These are phyloP conservation scores for Capitulum mitella DNA, from an alignment of 2,888 invertebrate species.

Conservation along the genomic window DNA sequence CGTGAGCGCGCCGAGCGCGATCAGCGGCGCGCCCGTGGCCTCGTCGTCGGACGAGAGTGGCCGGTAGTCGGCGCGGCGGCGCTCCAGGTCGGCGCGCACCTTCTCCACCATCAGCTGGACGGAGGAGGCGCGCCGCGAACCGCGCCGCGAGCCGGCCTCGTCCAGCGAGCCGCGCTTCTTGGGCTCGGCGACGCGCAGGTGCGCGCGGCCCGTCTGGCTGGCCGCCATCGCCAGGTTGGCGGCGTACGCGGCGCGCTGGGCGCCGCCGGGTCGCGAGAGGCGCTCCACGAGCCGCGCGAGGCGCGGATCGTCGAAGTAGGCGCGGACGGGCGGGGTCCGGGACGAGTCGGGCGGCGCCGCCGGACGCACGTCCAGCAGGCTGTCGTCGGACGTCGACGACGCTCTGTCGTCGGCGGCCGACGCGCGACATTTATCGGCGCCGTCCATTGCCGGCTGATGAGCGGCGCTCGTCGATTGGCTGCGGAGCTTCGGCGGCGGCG, in stretches of 20 bases:
- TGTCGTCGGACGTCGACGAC: neutral
- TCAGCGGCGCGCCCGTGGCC: neutral
- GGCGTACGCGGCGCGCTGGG: neutral
- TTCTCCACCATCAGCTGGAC: constrained; percentile 5
- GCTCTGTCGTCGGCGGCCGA: constrained; percentile 8
- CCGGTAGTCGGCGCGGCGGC: neutral
- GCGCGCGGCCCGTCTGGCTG: neutral
- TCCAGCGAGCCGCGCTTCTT: neutral
- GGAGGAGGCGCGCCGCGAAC: neutral
- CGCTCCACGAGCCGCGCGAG: neutral
- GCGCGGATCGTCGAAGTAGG: constrained; percentile 5
- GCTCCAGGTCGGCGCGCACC: constrained; percentile 10
- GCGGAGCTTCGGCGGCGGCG: neutral
- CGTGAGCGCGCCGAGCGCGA: neutral
- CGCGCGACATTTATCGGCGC: neutral
- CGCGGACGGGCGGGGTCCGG: neutral
- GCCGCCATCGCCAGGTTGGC: constrained; percentile 7
- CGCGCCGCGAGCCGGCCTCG: neutral
- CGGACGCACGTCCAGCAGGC: neutral
- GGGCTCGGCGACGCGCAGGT: neutral
- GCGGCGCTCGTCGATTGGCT: neutral
- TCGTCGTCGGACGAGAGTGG: neutral
- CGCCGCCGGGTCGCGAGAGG: neutral
- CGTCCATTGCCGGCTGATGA: neutral
- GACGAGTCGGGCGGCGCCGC: neutral